A percentile compares a stretch with the other conserved stretches of the same genome.
Evolutionary conservation across 2,113 vertebrate genomes (phyloP).

Genomic region (Verasper variegatus): DNA sequence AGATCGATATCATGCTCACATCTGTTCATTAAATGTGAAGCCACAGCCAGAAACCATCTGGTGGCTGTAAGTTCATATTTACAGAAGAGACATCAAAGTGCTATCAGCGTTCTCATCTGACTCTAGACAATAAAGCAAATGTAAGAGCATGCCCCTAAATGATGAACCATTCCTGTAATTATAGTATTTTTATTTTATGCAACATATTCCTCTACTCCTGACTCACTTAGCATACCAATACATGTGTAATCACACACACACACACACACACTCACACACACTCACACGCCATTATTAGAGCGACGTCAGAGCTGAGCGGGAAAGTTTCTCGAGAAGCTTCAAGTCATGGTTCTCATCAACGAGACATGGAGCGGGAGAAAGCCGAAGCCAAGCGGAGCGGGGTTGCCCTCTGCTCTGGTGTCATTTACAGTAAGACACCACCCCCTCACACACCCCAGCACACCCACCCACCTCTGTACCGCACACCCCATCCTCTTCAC

Average conservation of each 20-base stretch:
- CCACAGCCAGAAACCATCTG: neutral
- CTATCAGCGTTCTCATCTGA: neutral
- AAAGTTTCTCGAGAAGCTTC: constrained; percentile 25
- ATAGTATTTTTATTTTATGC: neutral
- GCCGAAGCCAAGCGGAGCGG: constrained; percentile 20
- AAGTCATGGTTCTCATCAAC: constrained; percentile 50
- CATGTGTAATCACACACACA: neutral
- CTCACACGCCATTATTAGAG: neutral
- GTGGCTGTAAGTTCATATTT: neutral
- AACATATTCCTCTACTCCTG: neutral
- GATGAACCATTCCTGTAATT: neutral
- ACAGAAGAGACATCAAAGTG: neutral
- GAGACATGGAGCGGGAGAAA: constrained; percentile 27
- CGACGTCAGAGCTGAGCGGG: constrained; percentile 35
- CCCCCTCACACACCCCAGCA: neutral
- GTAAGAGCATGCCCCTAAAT: neutral
- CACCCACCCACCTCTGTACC: constrained; percentile 9
- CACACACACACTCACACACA: too few species aligned
- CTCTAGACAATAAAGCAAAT: neutral
- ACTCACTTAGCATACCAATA: neutral
- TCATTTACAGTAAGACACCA: constrained; percentile 59
- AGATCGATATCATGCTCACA: neutral
- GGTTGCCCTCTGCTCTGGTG: constrained; percentile 31
- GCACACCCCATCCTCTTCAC: constrained; percentile 40
- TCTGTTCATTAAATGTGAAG: neutral